phyloP scores from a whole-genome alignment of 2,888 invertebrate species.

The Melieria picta region DNA sequence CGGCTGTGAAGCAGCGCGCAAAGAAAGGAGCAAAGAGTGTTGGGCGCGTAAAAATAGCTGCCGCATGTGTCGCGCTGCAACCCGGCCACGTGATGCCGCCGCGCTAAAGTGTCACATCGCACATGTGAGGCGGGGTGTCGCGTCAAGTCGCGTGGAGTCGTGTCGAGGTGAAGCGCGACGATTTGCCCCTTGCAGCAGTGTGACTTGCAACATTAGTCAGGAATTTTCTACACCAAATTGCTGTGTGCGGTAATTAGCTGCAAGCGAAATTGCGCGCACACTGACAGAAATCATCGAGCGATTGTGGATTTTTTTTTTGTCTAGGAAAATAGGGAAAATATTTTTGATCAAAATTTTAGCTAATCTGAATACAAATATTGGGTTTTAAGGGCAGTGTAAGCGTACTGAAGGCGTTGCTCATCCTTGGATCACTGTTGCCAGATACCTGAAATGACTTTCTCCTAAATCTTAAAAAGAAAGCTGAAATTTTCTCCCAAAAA shows the following conservation, averaged over 20 bases:
- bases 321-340: neutral
- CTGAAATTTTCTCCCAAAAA: too few species aligned
- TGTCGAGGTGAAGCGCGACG: too few species aligned
- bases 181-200: neutral
- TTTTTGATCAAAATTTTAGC: neutral
- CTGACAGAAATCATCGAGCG: neutral
- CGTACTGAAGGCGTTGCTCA: neutral
- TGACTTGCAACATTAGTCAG: constrained; percentile 32
- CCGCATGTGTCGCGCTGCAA: constrained; percentile 30
- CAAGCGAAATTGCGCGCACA: constrained; percentile 23
- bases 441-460: too few species aligned
- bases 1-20: too few species aligned
- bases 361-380: neutral
- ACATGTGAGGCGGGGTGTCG: neutral
- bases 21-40: neutral
- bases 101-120: constrained; percentile 29
- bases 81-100: constrained; percentile 35
- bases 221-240: constrained; percentile 33
- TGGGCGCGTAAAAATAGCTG: constrained; percentile 28
- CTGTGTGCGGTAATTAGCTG: constrained; percentile 40
- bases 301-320: too few species aligned
- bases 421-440: neutral
- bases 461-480: too few species aligned
- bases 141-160: too few species aligned
- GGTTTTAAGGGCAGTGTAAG: neutral